phyloP scores from a whole-genome alignment of 2,797 vertebrate species.

The Acipenser oxyrinchus region DNA sequence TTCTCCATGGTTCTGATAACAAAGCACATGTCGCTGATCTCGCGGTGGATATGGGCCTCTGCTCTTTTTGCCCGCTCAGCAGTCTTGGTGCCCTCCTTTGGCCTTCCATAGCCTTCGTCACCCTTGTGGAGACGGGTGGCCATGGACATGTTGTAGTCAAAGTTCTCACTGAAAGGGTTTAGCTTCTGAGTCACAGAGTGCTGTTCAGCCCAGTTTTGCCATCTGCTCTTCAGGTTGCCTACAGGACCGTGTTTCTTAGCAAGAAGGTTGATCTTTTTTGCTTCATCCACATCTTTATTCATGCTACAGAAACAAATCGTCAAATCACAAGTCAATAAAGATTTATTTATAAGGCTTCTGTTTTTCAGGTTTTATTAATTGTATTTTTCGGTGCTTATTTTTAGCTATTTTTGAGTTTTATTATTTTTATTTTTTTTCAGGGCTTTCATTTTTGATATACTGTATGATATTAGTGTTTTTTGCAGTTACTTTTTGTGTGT shows the following conservation, averaged over 20 bases:
- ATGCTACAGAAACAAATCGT: conserved; percentile 39
- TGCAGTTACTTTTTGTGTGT: too few species aligned
- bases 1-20: conserved; percentile 77
- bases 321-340: not conserved
- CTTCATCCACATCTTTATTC: conserved; percentile 61
- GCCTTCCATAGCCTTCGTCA: conserved; percentile 78
- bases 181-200: conserved; percentile 77
- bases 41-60: conserved; percentile 80
- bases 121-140: conserved; percentile 77
- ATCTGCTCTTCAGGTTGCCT: conserved; percentile 66
- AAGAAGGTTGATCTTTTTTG: conserved; percentile 53
- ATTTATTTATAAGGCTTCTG: not conserved
- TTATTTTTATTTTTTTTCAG: too few species aligned
- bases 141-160: conserved; percentile 87
- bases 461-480: too few species aligned
- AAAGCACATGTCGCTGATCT: conserved; percentile 87
- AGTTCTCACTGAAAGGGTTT: conserved; percentile 92
- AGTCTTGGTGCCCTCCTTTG: conserved; percentile 85
- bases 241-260: conserved; percentile 70
- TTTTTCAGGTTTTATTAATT: too few species aligned
- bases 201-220: conserved; percentile 82
- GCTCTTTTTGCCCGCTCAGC: conserved; percentile 82
- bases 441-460: too few species aligned
- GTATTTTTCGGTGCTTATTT: too few species aligned
- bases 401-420: too few species aligned